Evolutionary conservation across 30 jellyfish, hydroid and myxozoan genomes (phyloP).

Genomic region (Phacellophora camtschatica): DNA sequence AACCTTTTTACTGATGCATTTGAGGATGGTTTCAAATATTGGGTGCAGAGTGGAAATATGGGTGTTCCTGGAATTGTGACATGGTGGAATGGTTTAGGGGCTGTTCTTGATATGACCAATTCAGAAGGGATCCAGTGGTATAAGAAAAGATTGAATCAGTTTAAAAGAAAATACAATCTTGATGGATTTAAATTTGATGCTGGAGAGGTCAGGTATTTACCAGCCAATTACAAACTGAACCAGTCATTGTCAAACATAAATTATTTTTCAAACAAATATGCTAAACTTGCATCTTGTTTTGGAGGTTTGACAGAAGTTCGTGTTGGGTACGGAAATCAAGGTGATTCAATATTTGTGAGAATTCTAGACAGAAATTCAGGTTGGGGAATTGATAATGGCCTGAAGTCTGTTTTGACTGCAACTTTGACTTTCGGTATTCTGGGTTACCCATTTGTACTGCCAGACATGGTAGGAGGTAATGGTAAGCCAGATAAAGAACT

Average conservation of each 20-base stretch:
- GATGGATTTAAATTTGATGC: constrained; percentile 95
- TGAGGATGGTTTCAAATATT: constrained; percentile 26
- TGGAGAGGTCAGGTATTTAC: constrained; percentile 89
- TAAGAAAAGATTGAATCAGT: constrained; percentile 39
- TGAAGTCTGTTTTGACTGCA: constrained; percentile 86
- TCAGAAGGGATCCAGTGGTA: constrained; percentile 63
- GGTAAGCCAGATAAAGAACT: constrained; percentile 80
- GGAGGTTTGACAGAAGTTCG: constrained; percentile 83
- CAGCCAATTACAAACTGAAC: constrained; percentile 36
- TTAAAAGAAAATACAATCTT: constrained; percentile 47
- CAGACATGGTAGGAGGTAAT: constrained; percentile 99
- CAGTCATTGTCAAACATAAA: constrained; percentile 45
- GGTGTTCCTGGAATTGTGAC: constrained; percentile 81
- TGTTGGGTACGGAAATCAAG: constrained; percentile 81
- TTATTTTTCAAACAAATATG: constrained; percentile 68
- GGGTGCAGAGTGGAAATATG: constrained; percentile 63
- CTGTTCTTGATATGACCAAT: constrained; percentile 81
- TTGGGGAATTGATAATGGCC: constrained; percentile 91
- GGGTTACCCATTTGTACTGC: constrained; percentile 90
- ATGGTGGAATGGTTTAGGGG: constrained; percentile 97
- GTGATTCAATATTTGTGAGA: constrained; percentile 66
- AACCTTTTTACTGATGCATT: constrained; percentile 68
- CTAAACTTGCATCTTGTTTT: constrained; percentile 64
- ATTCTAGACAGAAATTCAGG: constrained; percentile 77
- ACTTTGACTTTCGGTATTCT: constrained; percentile 82